These are phyloP conservation scores for Cyphomyrus discorhynchus DNA, from an alignment of 2,113 vertebrate genomes.

Conservation along the genomic window DNA sequence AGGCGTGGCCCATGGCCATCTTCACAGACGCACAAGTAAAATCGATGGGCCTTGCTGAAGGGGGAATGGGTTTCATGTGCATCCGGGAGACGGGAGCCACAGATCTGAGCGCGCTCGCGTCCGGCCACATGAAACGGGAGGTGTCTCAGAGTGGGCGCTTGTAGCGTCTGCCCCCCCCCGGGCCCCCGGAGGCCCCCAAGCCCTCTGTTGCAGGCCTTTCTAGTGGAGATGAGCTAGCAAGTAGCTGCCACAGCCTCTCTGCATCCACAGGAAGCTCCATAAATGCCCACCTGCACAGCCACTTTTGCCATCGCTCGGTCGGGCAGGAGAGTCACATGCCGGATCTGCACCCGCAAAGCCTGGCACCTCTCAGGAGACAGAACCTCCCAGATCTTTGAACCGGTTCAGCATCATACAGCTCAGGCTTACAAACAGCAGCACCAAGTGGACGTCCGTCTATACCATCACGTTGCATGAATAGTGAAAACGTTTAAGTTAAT, in stretches of 20 bases:
- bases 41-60: constrained; percentile 10
- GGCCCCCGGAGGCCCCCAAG: neutral
- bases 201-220: neutral
- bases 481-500: neutral
- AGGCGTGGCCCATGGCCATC: constrained; percentile 50
- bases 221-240: neutral
- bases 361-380: neutral
- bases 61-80: neutral
- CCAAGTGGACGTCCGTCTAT: neutral
- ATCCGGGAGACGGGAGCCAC: neutral
- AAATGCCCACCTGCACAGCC: neutral
- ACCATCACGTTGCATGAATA: neutral
- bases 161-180: neutral
- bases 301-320: neutral
- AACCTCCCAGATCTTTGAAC: neutral
- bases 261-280: neutral
- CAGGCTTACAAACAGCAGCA: neutral
- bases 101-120: neutral
- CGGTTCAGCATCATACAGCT: neutral
- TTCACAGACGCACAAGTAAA: constrained; percentile 60
- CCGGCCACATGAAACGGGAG: constrained; percentile 18
- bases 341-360: neutral
- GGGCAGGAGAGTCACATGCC: neutral
- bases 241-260: neutral
- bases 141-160: neutral